Evolutionary conservation across 2,113 vertebrate species (phyloP).

Genomic region (Chitala chitala): DNA sequence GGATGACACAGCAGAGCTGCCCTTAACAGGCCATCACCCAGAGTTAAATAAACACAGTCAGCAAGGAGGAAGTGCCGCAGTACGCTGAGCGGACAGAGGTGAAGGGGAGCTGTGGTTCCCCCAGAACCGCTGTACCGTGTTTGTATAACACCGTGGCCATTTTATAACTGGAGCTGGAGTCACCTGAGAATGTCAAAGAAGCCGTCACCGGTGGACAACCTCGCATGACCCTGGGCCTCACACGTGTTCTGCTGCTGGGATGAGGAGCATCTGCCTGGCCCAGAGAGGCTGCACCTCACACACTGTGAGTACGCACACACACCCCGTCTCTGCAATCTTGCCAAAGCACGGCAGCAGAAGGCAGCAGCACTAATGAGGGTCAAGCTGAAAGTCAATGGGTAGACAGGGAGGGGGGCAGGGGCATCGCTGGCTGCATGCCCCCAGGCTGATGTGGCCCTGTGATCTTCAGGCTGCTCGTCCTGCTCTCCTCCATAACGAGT

Average conservation of each 20-base stretch:
- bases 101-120: too few species aligned
- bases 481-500: background rate
- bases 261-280: conserved; percentile 49
- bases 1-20: conserved; percentile 34
- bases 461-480: background rate
- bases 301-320: conserved; percentile 15
- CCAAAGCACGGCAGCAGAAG: conserved; percentile 48
- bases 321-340: conserved; percentile 38
- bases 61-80: background rate
- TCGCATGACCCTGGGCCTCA: conserved; percentile 26
- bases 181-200: background rate
- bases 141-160: too few species aligned
- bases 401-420: conserved; percentile 30
- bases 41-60: conserved; percentile 38
- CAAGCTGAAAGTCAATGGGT: conserved; percentile 57
- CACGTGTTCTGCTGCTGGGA: conserved; percentile 38
- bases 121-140: too few species aligned
- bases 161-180: too few species aligned
- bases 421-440: conserved; percentile 1
- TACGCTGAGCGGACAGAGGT: background rate
- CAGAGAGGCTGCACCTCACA: conserved; percentile 29
- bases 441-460: background rate
- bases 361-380: conserved; percentile 53
- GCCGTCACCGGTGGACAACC: background rate
- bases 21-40: conserved; percentile 25